Base-by-base conservation (phyloP, 2,797 vertebrate genomes). In the Myotis vivesi region DNA sequence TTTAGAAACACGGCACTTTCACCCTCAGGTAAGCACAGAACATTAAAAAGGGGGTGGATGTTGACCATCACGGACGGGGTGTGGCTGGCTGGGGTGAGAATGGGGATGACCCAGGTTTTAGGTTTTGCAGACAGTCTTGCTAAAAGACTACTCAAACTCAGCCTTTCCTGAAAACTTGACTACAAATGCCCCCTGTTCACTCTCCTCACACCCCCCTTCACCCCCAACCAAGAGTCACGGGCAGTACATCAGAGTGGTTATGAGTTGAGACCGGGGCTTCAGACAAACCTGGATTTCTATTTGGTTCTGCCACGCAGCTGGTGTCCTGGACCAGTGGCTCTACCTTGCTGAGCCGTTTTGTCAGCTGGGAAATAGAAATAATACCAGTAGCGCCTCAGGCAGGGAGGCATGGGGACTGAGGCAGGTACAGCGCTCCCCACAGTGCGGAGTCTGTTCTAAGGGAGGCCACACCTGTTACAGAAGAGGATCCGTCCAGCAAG, bases 311-410 rank as follows among this genome's bases (percentile, higher is more conserved):
- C 25, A 2, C 20, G 71, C 19, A 75, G 55, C 51, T 11, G 38
- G 72, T 25, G 25, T 36, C 44, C 25, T 33, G 36, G 71, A 8
- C 33, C 30, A 64, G 68, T 69, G 16, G 57, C 55, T 89, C 1
- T 59, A n/a, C 90, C 38, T 93, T 10, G 25, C 20, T 49, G 19
- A 85, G 20, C 44, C 13, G 10, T 46, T 73, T 23, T 23, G 17
- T 83, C 68, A 28, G 84, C 46, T 92, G 73, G 55, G 33, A 94
- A 85, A 92, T 4, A 87, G 76, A 69, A 77, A 33, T 76, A 44
- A 59, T 51, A 46, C 49, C 2, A 38, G 44, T 33, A 5, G 30
- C 53, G 4, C 49, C 68, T 53, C 46, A 13, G 75, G 28, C 9
- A 7, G 28, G 3, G 75, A 55, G 13, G 33, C 51, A 20, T 2